Evolutionary conservation across 2,888 invertebrate species (phyloP).

Genomic region (Apoda limacodes): DNA sequence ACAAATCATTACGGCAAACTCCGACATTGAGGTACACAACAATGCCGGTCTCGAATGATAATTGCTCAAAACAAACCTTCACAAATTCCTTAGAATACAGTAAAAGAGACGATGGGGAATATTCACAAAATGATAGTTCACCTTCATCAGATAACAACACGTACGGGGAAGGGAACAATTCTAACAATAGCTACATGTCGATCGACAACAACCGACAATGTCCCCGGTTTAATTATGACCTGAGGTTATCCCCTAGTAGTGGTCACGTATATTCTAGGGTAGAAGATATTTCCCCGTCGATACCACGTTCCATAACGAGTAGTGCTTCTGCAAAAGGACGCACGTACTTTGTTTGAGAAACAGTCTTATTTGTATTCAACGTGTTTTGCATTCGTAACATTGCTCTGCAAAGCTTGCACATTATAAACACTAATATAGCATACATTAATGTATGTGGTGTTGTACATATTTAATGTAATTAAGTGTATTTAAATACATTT

Average conservation of each 20-base stretch:
- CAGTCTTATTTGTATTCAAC: slow-evolving; percentile 17
- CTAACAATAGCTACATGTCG: slow-evolving; percentile 77
- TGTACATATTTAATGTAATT: slow-evolving; percentile 9
- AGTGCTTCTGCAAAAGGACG: slow-evolving; percentile 50
- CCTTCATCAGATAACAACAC: slow-evolving; percentile 68
- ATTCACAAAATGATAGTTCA: slow-evolving; percentile 70
- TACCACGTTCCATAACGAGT: slow-evolving; percentile 39
- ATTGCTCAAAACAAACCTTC: slow-evolving; percentile 67
- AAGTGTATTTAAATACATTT: slow-evolving; percentile 23
- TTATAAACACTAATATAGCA: slow-evolving; percentile 11
- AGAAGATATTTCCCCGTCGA: slow-evolving; percentile 58
- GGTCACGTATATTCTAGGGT: slow-evolving; percentile 67
- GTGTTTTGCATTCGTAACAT: slow-evolving; percentile 16
- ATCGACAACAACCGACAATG: slow-evolving; percentile 70
- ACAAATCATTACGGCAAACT: slow-evolving; percentile 57
- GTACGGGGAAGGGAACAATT: slow-evolving; percentile 73
- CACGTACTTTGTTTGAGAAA: slow-evolving; percentile 58
- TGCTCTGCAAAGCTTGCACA: slow-evolving; percentile 15
- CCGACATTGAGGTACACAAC: slow-evolving; percentile 67
- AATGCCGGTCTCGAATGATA: slow-evolving; percentile 67
- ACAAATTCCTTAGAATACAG: slow-evolving; percentile 61
- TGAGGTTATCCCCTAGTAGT: slow-evolving; percentile 60
- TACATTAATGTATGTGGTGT: slow-evolving; percentile 3
- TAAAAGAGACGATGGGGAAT: slow-evolving; percentile 59
- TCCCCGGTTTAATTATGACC: slow-evolving; percentile 68